Base-by-base conservation (phyloP, 1,140 invertebrate species). In the Papilio aristodemus region DNA sequence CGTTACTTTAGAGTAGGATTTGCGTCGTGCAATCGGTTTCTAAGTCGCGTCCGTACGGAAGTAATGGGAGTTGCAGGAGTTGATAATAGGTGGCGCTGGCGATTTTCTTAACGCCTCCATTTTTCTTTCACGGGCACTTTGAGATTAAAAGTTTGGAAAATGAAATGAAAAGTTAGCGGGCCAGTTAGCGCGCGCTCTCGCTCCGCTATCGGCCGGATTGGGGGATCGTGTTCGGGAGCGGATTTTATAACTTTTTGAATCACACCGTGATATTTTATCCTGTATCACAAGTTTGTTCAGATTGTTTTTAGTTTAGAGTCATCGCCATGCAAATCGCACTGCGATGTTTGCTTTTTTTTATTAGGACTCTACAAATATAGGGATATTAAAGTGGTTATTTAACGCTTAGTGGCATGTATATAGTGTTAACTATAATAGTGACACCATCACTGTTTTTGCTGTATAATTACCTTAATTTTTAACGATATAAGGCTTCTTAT, bases 61-160 rank as follows among this genome's bases (percentile, higher is more conserved):
- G 78, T 83, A 81, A 81, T 79, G 74, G 78, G 81, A 87, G 80
- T 87, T 85, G 74, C 80, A 79, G 77, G 81, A 89, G 83, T 90
- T 90, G 88, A 90, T 90, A 91, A 91, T 89, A 91, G 87, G 87
- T 89, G 86, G 88, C 84, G 84, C 79, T 89, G 89, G 86, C 83
- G 89, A 91, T 91, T 91, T 89, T 79, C 87, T 86, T 89, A 90
- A 89, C 85, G 87, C 87, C 74, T 81, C 81, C 85, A 89, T 91
- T 91, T 89, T 91, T 91, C 89, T 90, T 91, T 88, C 87, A 91
- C 89, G 89, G 87, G 85, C 87, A 91, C 87, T 91, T 91, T 90
- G 89, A 91, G 87, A 91, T 91, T 90, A 91, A 91, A 91, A 91
- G 87, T 91, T 90, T 89, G 83, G 83, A 87, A 87, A 88, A 90